Evolutionary conservation across 2,113 vertebrate species (phyloP).

Genomic region (Scomber scombrus): DNA sequence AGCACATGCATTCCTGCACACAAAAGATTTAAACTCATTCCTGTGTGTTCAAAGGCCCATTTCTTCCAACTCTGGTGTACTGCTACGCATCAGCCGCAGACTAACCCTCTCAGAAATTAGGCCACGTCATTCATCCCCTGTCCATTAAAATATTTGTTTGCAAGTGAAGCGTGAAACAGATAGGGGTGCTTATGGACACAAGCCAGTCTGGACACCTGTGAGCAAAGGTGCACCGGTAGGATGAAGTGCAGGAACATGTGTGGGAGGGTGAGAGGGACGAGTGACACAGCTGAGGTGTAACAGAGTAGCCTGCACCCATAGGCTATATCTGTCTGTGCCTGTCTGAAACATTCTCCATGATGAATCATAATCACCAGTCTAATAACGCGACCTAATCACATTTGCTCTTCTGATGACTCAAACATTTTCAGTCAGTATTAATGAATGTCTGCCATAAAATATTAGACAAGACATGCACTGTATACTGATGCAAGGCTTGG

Average conservation of each 20-base stretch:
- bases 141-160: slow-evolving; percentile 80
- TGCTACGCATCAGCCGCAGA: slow-evolving; percentile 46
- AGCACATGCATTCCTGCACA: slow-evolving; percentile 63
- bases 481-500: slow-evolving; percentile 4
- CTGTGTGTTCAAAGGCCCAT: slow-evolving; percentile 46
- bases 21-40: slow-evolving; percentile 44
- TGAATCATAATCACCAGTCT: slow-evolving; percentile 46
- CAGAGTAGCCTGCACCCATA: slow-evolving; percentile 18
- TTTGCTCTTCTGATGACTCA: slow-evolving; percentile 13
- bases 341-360: slow-evolving; percentile 55
- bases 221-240: slow-evolving; percentile 34
- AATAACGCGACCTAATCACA: slow-evolving; percentile 17
- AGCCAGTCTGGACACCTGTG: slow-evolving; percentile 81
- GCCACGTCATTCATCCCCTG: slow-evolving; percentile 72
- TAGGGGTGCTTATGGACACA: slow-evolving; percentile 60
- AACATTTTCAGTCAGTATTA: slow-evolving; percentile 13
- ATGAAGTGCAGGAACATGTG: slow-evolving; percentile 50
- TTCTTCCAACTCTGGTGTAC: slow-evolving; percentile 27
- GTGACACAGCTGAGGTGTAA: slow-evolving; percentile 24
- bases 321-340: slow-evolving; percentile 53
- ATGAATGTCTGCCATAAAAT: slow-evolving; percentile 30
- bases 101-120: slow-evolving; percentile 68
- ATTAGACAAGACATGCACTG: slow-evolving; percentile 35
- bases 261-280: not conserved
- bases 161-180: slow-evolving; percentile 75